These are phyloP conservation scores for Hypomecis atomaria DNA, from an alignment of 2,888 invertebrate genomes.

Conservation along the genomic window DNA sequence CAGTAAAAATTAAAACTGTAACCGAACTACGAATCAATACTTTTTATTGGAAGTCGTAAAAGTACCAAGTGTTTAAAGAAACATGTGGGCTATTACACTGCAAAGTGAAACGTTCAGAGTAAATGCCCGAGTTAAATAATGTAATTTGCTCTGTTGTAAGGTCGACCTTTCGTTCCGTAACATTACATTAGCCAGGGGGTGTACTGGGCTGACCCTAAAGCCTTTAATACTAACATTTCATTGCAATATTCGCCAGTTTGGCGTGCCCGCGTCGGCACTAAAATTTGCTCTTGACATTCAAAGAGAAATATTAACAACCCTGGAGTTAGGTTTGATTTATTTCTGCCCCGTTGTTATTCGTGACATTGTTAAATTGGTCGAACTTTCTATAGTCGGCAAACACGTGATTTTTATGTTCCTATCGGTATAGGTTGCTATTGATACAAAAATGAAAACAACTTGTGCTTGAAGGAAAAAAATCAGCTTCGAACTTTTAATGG, in stretches of 20 bases:
- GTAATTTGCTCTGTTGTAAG: background rate
- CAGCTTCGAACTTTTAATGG: too few relatives aligned
- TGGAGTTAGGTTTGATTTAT: slow-evolving; percentile 18
- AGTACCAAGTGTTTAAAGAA: background rate
- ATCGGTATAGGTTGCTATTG: too few relatives aligned
- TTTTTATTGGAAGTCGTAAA: background rate
- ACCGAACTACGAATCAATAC: background rate
- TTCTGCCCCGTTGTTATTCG: slow-evolving; percentile 7
- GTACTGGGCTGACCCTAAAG: background rate
- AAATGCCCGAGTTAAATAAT: slow-evolving; percentile 4
- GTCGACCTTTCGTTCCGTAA: slow-evolving; percentile 5
- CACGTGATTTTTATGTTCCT: slow-evolving; percentile 2
- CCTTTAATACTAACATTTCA: slow-evolving; percentile 13
- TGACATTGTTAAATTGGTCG: slow-evolving; percentile 11
- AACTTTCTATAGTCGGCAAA: slow-evolving; percentile 5
- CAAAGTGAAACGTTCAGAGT: slow-evolving; percentile 1
- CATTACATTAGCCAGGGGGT: background rate
- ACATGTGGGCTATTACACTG: background rate
- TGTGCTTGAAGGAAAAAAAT: too few relatives aligned
- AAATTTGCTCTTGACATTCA: slow-evolving; percentile 31
- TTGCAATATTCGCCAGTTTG: slow-evolving; percentile 13
- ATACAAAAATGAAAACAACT: too few relatives aligned
- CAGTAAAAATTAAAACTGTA: too few relatives aligned
- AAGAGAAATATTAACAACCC: slow-evolving; percentile 26
- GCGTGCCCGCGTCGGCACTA: slow-evolving; percentile 12